A percentile compares a stretch with the other conserved stretches of the same genome.
Evolutionary conservation across 2,797 vertebrate genomes (phyloP).

Genomic region (Sebastes cheni): DNA sequence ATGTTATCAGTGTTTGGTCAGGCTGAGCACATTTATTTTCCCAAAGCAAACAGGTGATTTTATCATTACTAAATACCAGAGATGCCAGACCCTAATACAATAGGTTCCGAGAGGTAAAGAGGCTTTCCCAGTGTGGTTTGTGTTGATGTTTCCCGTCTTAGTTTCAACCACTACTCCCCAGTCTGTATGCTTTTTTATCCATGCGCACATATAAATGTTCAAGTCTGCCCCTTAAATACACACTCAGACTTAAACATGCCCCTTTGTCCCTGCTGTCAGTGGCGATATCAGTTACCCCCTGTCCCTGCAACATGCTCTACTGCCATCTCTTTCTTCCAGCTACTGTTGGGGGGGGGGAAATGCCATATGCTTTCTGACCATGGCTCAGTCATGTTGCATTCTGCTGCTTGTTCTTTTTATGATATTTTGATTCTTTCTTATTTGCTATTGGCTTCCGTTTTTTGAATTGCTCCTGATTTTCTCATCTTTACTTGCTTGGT

Average conservation of each 20-base stretch:
- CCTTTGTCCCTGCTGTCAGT: slow-evolving; percentile 62
- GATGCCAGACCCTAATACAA: slow-evolving; percentile 27
- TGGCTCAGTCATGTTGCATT: slow-evolving; percentile 82
- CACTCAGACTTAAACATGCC: slow-evolving; percentile 72
- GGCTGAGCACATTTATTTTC: slow-evolving; percentile 16
- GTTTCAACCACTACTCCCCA: slow-evolving; percentile 47
- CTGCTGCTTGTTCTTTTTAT: slow-evolving; percentile 77
- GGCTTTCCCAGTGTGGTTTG: slow-evolving; percentile 46
- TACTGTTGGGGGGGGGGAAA: slow-evolving; percentile 71
- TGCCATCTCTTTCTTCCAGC: slow-evolving; percentile 79
- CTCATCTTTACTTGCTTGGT: slow-evolving; percentile 79
- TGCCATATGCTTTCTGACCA: slow-evolving; percentile 75
- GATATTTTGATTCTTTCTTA: slow-evolving; percentile 77
- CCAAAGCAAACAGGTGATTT: slow-evolving; percentile 50
- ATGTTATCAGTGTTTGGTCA: slow-evolving; percentile 23
- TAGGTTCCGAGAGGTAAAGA: slow-evolving; percentile 26
- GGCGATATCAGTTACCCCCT: slow-evolving; percentile 39
- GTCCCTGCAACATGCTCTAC: slow-evolving; percentile 77
- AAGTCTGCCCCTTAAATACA: slow-evolving; percentile 64
- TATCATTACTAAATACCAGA: slow-evolving; percentile 34
- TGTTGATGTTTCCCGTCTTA: slow-evolving; percentile 46
- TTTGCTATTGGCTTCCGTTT: slow-evolving; percentile 76
- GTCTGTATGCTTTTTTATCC: slow-evolving; percentile 62
- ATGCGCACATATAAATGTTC: slow-evolving; percentile 69
- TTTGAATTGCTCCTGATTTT: slow-evolving; percentile 80